Evolutionary conservation across 2,113 vertebrate species (phyloP).

Genomic region (Hipposideros armiger): DNA sequence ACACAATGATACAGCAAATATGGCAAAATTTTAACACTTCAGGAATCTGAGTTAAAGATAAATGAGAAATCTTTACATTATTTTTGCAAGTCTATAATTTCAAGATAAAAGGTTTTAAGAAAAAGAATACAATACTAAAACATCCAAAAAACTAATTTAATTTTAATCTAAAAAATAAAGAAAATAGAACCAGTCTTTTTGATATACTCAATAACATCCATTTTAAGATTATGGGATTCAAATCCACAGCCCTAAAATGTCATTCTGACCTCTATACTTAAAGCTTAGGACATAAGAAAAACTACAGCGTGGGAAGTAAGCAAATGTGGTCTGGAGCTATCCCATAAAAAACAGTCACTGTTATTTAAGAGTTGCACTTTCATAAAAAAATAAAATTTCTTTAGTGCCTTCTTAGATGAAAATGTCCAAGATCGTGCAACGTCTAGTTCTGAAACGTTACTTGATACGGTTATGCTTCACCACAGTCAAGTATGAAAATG

Average conservation of each 20-base stretch:
- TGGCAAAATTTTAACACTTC: background rate
- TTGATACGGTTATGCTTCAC: constrained; percentile 12
- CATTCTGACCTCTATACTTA: constrained; percentile 63
- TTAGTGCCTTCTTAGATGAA: constrained; percentile 63
- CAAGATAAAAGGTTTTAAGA: constrained; percentile 28
- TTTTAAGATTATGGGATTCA: constrained; percentile 62
- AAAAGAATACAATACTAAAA: constrained; percentile 24
- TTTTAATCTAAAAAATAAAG: constrained; percentile 44
- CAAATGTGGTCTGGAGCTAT: constrained; percentile 79
- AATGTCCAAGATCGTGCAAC: constrained; percentile 59
- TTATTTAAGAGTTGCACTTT: constrained; percentile 72
- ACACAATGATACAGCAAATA: background rate
- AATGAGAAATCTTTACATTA: constrained; percentile 24
- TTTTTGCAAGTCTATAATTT: constrained; percentile 24
- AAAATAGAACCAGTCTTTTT: constrained; percentile 38
- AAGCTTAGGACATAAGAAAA: constrained; percentile 50
- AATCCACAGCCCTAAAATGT: constrained; percentile 42
- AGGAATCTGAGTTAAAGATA: constrained; percentile 17
- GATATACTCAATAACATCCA: background rate
- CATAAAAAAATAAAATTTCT: constrained; percentile 69
- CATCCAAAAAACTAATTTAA: background rate
- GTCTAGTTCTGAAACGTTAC: constrained; percentile 68
- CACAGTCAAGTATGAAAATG: constrained; percentile 57
- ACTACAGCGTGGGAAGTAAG: constrained; percentile 68
- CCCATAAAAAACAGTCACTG: constrained; percentile 81